A percentile compares a stretch with the other conserved stretches of the same genome.
These are phyloP conservation scores for Hemibagrus guttatus DNA, from an alignment of 2,797 vertebrate genomes.

Conservation along the genomic window DNA sequence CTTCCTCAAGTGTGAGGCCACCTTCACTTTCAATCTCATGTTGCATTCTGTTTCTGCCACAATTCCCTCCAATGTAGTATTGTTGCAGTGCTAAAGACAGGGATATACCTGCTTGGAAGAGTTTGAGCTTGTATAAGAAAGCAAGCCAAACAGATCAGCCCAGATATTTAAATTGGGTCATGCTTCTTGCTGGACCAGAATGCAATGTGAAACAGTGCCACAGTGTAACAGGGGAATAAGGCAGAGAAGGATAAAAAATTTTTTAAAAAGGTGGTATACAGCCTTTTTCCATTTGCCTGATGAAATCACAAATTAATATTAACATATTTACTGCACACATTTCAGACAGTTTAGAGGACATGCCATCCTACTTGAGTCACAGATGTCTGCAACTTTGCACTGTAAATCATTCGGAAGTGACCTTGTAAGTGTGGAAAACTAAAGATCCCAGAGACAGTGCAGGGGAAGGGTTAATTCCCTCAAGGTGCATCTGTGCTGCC, in stretches of 20 bases:
- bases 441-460: not conserved
- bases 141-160: not conserved
- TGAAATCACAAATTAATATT: not conserved
- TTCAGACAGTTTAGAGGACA: not conserved
- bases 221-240: constrained; percentile 12
- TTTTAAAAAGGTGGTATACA: not conserved
- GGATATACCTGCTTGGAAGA: not conserved
- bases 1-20: not conserved
- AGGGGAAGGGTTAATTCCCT: constrained; percentile 27
- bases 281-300: not conserved
- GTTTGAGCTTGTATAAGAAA: not conserved
- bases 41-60: not conserved
- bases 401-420: not conserved
- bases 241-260: not conserved
- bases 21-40: not conserved
- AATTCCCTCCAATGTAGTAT: not conserved
- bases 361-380: constrained; percentile 41
- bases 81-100: not conserved
- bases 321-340: not conserved
- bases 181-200: constrained; percentile 11
- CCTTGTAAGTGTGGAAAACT: not conserved
- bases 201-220: constrained; percentile 35
- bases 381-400: not conserved
- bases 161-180: constrained; percentile 41
- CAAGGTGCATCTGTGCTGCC: constrained; percentile 8